Conservation (phyloP, 2,113 vertebrate species). For the Taurulus bubalis region DNA sequence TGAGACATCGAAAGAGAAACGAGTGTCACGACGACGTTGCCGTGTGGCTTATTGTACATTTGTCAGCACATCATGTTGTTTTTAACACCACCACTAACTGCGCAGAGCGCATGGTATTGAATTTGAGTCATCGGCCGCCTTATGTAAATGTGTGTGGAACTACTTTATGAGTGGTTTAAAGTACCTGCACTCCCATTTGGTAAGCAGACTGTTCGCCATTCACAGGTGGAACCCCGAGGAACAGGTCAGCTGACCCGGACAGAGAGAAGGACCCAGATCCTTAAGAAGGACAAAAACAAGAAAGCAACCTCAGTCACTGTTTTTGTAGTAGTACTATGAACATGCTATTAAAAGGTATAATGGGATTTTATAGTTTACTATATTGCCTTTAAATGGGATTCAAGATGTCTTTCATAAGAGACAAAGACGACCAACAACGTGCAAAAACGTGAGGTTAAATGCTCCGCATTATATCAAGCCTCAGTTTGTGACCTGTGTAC, state of each 20-base stretch:
- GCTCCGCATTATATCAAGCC: background rate
- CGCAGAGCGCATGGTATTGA: background rate
- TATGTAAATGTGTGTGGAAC: background rate
- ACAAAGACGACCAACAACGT: background rate
- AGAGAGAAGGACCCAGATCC: constrained; percentile 93
- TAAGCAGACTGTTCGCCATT: constrained; percentile 88
- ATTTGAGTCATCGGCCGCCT: background rate
- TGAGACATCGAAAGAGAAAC: constrained; percentile 46
- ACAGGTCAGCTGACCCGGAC: constrained; percentile 91
- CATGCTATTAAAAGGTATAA: background rate
- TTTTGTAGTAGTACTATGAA: background rate
- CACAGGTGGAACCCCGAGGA: constrained; percentile 90
- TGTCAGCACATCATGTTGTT: background rate
- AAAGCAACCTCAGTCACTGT: background rate
- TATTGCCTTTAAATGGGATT: background rate
- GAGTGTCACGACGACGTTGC: background rate
- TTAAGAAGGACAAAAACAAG: constrained; percentile 60
- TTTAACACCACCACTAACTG: background rate
- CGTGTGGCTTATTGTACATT: background rate
- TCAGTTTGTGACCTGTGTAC: too few relatives aligned
- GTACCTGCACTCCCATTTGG: constrained; percentile 89
- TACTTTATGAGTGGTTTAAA: background rate
- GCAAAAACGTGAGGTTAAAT: background rate
- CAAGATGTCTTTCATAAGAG: background rate
- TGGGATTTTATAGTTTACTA: background rate